Conservation (phyloP, 1,140 invertebrate species). For the Probaryconus sp. region DNA sequence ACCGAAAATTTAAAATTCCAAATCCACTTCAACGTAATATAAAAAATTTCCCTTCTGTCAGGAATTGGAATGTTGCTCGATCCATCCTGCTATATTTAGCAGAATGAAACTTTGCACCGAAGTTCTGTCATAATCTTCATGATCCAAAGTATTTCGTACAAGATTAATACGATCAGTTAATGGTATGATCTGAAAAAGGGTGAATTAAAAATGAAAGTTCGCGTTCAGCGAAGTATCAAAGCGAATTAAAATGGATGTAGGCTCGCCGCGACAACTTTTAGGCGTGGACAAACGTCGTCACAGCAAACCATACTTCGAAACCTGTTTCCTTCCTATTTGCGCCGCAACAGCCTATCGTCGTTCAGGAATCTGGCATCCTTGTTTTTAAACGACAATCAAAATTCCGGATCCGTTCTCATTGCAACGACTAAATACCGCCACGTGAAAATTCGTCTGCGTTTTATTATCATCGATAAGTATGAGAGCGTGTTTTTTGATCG, state of each 20-base stretch:
- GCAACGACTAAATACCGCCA: slow-evolving; percentile 16
- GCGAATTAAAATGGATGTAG: slow-evolving; percentile 50
- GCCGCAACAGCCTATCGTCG: slow-evolving; percentile 49
- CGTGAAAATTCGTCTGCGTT: not conserved
- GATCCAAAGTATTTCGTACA: too few species aligned
- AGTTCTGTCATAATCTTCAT: too few species aligned
- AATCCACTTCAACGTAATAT: too few species aligned
- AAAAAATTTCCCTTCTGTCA: too few species aligned
- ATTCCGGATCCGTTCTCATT: slow-evolving; percentile 40
- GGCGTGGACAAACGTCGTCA: slow-evolving; percentile 45
- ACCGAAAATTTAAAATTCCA: too few species aligned
- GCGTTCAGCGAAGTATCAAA: slow-evolving; percentile 19
- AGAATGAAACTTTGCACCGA: too few species aligned
- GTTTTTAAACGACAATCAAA: slow-evolving; percentile 54
- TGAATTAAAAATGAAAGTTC: slow-evolving; percentile 51
- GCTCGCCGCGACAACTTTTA: slow-evolving; percentile 31
- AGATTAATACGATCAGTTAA: too few species aligned
- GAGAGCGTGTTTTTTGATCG: too few species aligned
- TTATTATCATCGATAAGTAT: too few species aligned
- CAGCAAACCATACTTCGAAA: slow-evolving; percentile 62
- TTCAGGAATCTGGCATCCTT: slow-evolving; percentile 41
- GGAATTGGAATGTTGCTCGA: too few species aligned
- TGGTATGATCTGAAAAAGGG: too few species aligned
- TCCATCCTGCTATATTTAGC: too few species aligned
- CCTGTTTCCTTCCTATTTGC: slow-evolving; percentile 65